Conservation (phyloP, 2,113 vertebrate genomes). For the Lichenostomus cassidix region DNA sequence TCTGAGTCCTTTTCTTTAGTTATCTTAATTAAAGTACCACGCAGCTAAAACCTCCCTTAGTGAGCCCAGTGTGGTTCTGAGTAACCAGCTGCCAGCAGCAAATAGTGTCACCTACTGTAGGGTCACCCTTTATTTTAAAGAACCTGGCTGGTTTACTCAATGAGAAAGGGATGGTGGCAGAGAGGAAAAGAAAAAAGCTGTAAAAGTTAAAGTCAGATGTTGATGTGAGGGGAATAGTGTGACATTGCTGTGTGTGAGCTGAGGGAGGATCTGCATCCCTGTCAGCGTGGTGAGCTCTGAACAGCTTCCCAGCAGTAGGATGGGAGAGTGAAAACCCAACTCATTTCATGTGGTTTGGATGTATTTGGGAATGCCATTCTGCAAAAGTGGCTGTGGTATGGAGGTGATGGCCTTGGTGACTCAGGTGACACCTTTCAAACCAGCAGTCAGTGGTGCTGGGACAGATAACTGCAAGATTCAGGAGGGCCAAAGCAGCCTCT, state of each 20-base stretch:
- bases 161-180: neutral
- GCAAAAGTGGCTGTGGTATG: neutral
- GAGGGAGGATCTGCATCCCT: neutral
- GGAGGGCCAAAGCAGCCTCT: neutral
- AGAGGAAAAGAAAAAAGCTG: neutral
- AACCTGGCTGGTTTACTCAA: neutral
- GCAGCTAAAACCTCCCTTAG: neutral
- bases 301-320: neutral
- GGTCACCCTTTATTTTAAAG: neutral
- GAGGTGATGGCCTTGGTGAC: neutral
- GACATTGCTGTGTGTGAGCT: neutral
- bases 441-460: neutral
- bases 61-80: too few species aligned
- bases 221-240: neutral
- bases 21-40: neutral
- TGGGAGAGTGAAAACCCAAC: neutral
- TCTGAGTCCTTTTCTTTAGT: neutral
- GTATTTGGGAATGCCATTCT: neutral
- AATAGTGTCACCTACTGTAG: neutral
- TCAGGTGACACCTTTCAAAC: neutral
- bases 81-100: neutral
- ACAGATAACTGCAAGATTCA: neutral
- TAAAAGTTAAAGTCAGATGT: neutral
- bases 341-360: neutral
- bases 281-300: neutral